These are phyloP conservation scores for Polyommatus iphigenia DNA, from an alignment of 2,888 invertebrate genomes.

Conservation along the genomic window DNA sequence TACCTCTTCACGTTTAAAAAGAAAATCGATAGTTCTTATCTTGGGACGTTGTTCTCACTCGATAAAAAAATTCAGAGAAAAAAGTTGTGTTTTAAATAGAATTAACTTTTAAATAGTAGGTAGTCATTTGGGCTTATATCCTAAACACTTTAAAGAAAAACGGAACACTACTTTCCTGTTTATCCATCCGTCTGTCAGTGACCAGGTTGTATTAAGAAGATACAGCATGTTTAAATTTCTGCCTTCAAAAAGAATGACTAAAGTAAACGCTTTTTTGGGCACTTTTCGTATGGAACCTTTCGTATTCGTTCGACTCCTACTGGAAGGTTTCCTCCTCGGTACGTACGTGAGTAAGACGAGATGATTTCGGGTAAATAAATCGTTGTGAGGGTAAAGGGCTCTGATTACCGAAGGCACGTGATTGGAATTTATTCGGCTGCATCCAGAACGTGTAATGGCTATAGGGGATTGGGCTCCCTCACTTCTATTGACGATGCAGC, in stretches of 20 bases:
- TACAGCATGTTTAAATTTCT: background rate
- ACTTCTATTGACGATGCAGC: slow-evolving; percentile 35
- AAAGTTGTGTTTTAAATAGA: background rate
- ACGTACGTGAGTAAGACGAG: background rate
- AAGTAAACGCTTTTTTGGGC: background rate
- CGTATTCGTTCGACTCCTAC: background rate
- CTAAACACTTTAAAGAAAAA: background rate
- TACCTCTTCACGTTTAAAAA: too few relatives aligned
- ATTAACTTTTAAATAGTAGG: too few relatives aligned
- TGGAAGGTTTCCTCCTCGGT: background rate
- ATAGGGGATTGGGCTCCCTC: slow-evolving; percentile 32
- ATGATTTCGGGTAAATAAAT: slow-evolving; percentile 45
- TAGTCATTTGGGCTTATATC: too few relatives aligned
- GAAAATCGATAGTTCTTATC: too few relatives aligned
- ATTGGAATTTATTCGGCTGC: slow-evolving; percentile 44
- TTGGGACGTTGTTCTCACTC: background rate
- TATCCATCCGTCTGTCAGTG: too few relatives aligned
- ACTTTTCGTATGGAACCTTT: background rate
- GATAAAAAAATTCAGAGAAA: background rate
- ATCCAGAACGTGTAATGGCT: slow-evolving; percentile 34
- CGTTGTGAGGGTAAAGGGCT: slow-evolving; percentile 48
- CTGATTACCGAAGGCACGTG: slow-evolving; percentile 46
- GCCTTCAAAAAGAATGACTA: background rate
- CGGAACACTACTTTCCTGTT: background rate
- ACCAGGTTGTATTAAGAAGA: background rate